Conservation (phyloP, 1,140 invertebrate genomes). For the Drosophila insularis region DNA sequence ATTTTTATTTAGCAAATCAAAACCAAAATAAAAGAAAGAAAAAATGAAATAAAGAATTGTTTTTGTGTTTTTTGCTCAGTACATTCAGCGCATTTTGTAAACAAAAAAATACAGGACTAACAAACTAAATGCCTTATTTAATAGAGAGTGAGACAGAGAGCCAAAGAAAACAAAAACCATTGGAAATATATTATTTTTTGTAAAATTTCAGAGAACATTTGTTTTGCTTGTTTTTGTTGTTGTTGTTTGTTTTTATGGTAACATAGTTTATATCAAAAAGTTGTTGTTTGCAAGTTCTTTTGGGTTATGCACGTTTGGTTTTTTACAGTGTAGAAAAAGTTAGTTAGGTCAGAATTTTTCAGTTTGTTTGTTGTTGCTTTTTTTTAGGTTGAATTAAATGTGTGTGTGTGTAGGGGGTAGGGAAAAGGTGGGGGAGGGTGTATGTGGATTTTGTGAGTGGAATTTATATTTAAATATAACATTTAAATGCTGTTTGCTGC, state of each 20-base stretch:
- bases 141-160: conserved; percentile 9
- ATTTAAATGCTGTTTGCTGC: conserved; percentile 20
- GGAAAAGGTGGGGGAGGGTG: conserved; percentile 5
- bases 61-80: conserved; percentile 43
- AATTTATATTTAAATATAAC: conserved; percentile 27
- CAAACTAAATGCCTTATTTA: conserved; percentile 69
- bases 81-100: conserved; percentile 75
- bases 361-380: conserved; percentile 9
- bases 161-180: conserved; percentile 59
- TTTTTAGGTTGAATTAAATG: conserved; percentile 14
- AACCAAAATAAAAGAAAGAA: conserved; percentile 47
- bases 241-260: conserved; percentile 17
- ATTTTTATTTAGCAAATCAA: conserved; percentile 81
- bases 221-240: background rate
- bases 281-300: conserved; percentile 54
- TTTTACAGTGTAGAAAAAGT: conserved; percentile 80
- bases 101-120: conserved; percentile 64
- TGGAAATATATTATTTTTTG: conserved; percentile 27
- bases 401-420: conserved; percentile 19
- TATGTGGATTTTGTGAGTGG: background rate
- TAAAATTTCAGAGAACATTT: background rate
- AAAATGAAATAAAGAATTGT: background rate
- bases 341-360: conserved; percentile 40
- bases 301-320: conserved; percentile 21
- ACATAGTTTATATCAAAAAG: conserved; percentile 65